Evolutionary conservation across 37 sponge, comb jelly and placozoan species (phyloP), one percentile per base, ranked within the genome.

Genomic region (Spongia lamella): DNA sequence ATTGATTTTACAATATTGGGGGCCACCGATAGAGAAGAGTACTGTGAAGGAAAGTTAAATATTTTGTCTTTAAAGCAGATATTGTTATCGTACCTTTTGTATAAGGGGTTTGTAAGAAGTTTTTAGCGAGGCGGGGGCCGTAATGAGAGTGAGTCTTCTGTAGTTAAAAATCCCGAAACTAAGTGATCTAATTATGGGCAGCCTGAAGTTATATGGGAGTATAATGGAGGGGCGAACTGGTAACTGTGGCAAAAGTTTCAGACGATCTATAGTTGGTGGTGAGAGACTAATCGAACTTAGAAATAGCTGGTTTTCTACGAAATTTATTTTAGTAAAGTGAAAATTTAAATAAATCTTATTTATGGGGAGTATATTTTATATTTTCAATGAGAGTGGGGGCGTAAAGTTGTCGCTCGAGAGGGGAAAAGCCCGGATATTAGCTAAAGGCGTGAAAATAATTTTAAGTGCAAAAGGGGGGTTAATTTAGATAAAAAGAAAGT

Each of bases 301-400:
- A 66, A 69, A 86, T 91, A 91, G 87, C 92, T 91, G 92, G 92
- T 91, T 91, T 91, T 91, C 83, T 86, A 76, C 87, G 83, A 91
- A 91, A 91, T 73, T 66, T 91, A 91, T 85, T 75, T 53, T 75
- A 90, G 91, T 90, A 90, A 73, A 81, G 78, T 69, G 78, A n/a
- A n/a, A n/a, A n/a, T n/a, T 91, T 50, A 64, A 58, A 47, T 69
- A 40, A 30, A 71, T 50, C 32, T 32, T 49, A 39, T 5, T 22
- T 22, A 56, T 25, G 5, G 58, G 1, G 5, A 2, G 5, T 5
- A 22, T 56, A 56, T 5, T 26, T 2, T 25, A 7, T 56, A 56
- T 5, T 52, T 15, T 52, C 15, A 17, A 17, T 52, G 53, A n/a
- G n/a, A n/a, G n/a, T n/a, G n/a, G n/a, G n/a, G n/a, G n/a, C n/a